Percentiles rank a stretch among this genome's conserved stretches.
phyloP scores from a whole-genome alignment of 2,888 invertebrate genomes.

The Eupithecia vulgata region DNA sequence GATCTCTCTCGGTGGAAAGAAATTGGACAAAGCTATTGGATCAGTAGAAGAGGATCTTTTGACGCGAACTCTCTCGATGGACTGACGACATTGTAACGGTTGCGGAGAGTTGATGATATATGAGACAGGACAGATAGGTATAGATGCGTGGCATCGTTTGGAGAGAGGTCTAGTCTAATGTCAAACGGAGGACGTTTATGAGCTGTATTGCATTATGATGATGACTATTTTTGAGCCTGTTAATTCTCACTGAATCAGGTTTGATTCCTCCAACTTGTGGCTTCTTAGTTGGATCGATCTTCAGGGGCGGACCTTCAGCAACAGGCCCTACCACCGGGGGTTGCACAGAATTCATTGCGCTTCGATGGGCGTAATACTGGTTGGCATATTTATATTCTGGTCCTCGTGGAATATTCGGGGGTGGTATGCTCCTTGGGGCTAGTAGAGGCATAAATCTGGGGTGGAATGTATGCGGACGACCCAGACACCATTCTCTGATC shows the following conservation, averaged over 20 bases:
- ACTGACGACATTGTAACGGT: too few relatives aligned
- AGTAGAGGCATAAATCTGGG: constrained; percentile 62
- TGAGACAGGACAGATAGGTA: too few relatives aligned
- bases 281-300: constrained; percentile 48
- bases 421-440: constrained; percentile 65
- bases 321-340: constrained; percentile 73
- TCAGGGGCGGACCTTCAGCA: constrained; percentile 57
- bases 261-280: constrained; percentile 48
- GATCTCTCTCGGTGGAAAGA: too few relatives aligned
- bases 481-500: constrained; percentile 65
- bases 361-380: constrained; percentile 61
- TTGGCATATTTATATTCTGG: constrained; percentile 64
- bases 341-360: constrained; percentile 59
- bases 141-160: too few relatives aligned
- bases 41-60: too few relatives aligned
- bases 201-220: not conserved
- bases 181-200: too few relatives aligned
- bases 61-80: too few relatives aligned
- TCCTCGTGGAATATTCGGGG: constrained; percentile 66
- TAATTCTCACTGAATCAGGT: constrained; percentile 54
- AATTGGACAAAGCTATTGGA: too few relatives aligned
- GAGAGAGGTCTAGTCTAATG: too few relatives aligned
- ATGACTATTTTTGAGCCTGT: not conserved
- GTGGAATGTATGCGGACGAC: constrained; percentile 62
- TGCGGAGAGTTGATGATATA: too few relatives aligned